Percentiles rank a stretch among this genome's conserved stretches.
phyloP scores from a whole-genome alignment of 2,888 invertebrate genomes.

The Oeneis ivallda region DNA sequence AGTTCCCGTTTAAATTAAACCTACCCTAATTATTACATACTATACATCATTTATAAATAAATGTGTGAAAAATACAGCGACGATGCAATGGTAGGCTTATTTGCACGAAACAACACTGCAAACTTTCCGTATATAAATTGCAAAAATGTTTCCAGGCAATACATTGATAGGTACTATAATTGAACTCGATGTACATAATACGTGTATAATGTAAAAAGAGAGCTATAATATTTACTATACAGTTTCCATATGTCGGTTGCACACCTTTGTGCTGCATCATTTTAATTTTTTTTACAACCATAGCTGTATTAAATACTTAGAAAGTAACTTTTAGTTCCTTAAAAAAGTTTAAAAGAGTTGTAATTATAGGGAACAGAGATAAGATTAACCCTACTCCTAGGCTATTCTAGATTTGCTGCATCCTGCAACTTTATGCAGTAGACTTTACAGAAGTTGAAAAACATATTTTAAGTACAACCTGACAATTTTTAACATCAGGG shows the following conservation, averaged over 20 bases:
- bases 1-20: too few species aligned
- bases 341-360: too few species aligned
- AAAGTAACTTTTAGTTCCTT: too few species aligned
- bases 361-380: neutral
- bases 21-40: too few species aligned
- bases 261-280: neutral
- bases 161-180: neutral
- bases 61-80: conserved; percentile 3
- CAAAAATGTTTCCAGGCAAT: conserved; percentile 1
- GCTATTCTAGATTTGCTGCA: neutral
- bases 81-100: neutral
- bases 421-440: neutral
- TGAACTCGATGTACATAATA: neutral
- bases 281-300: neutral
- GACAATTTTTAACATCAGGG: conserved; percentile 1
- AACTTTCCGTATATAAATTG: conserved; percentile 1
- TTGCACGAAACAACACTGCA: neutral
- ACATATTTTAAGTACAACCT: neutral
- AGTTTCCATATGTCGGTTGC: neutral
- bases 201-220: neutral
- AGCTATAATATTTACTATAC: neutral
- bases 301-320: neutral
- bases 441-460: neutral
- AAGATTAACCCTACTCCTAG: neutral
- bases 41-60: neutral